Conservation (phyloP, 2,113 vertebrate species). For the Oryzias curvinotus region DNA sequence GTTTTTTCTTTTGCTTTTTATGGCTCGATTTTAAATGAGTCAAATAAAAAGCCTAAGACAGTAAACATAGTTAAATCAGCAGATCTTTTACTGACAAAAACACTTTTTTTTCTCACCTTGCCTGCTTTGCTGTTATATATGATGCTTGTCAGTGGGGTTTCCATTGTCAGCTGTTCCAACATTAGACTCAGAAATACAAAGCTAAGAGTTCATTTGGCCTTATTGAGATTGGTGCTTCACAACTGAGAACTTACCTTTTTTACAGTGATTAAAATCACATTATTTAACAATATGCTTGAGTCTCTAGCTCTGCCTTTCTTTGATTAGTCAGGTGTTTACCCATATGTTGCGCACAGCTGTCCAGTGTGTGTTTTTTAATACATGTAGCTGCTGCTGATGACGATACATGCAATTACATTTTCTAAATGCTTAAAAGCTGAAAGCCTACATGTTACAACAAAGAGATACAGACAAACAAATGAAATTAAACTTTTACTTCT, state of each 20-base stretch:
- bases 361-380: background rate
- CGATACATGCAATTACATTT: too few relatives aligned
- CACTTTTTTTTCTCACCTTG: background rate
- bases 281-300: too few relatives aligned
- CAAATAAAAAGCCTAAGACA: too few relatives aligned
- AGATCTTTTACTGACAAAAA: background rate
- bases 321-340: background rate
- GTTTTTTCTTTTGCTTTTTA: too few relatives aligned
- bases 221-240: background rate
- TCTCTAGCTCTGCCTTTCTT: background rate
- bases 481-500: too few relatives aligned
- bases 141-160: background rate
- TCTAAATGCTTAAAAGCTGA: too few relatives aligned
- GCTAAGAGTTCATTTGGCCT: background rate
- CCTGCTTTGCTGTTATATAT: background rate
- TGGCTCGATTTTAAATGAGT: too few relatives aligned
- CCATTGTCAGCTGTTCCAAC: background rate
- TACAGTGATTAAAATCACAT: too few relatives aligned
- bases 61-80: too few relatives aligned
- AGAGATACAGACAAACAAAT: too few relatives aligned
- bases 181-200: background rate
- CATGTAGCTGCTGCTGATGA: too few relatives aligned
- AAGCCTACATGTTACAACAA: too few relatives aligned
- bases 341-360: background rate
- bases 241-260: background rate